A percentile compares a stretch with the other conserved stretches of the same genome.
These are phyloP conservation scores for Mythimna lalbum DNA, from an alignment of 2,888 invertebrate species.

Conservation along the genomic window DNA sequence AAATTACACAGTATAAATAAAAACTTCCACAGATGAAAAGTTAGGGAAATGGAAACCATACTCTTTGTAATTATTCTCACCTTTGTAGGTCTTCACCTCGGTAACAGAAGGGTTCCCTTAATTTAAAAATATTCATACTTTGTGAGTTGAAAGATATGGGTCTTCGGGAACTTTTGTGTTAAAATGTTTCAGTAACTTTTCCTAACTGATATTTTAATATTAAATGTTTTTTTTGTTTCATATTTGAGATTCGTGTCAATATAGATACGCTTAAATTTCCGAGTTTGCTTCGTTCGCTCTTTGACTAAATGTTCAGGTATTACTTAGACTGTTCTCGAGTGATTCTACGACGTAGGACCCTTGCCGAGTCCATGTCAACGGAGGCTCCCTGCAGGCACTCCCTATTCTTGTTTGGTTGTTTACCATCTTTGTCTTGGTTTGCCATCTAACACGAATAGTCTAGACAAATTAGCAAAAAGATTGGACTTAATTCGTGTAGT, in stretches of 20 bases:
- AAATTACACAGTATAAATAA: conserved; percentile 11
- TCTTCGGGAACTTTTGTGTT: not conserved
- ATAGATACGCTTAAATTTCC: not conserved
- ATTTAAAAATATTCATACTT: conserved; percentile 36
- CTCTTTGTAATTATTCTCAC: conserved; percentile 53
- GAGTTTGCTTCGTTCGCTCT: too few species aligned
- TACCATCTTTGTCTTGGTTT: too few species aligned
- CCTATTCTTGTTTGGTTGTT: too few species aligned
- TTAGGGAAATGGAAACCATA: conserved; percentile 37
- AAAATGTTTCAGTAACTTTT: conserved; percentile 10
- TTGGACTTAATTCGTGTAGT: too few species aligned
- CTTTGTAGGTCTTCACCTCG: conserved; percentile 49
- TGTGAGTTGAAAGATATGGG: conserved; percentile 12
- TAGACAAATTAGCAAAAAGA: too few species aligned
- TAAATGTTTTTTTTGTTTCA: conserved; percentile 15
- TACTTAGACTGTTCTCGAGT: too few species aligned
- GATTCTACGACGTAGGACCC: too few species aligned
- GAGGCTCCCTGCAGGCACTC: too few species aligned
- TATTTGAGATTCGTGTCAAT: not conserved
- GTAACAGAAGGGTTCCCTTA: conserved; percentile 34
- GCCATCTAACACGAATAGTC: too few species aligned
- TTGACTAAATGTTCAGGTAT: too few species aligned
- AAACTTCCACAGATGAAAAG: conserved; percentile 19
- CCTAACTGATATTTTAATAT: not conserved
- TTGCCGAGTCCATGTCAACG: too few species aligned